Conservation (phyloP, 1,140 invertebrate genomes). For the Camponotus pennsylvanicus region DNA sequence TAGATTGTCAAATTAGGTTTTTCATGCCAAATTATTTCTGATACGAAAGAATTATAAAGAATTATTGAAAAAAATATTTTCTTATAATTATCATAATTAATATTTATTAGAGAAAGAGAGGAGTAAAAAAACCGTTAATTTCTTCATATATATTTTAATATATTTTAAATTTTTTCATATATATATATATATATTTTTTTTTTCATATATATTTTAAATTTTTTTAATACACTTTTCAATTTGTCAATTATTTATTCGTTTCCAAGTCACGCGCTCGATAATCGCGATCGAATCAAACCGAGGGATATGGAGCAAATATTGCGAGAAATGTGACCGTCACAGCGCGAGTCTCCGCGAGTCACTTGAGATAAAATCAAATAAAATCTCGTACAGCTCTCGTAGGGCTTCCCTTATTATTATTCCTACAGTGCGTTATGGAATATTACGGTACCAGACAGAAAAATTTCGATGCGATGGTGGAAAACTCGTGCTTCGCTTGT, state of each 20-base stretch:
- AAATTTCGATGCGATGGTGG: background rate
- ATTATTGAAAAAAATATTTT: background rate
- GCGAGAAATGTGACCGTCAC: background rate
- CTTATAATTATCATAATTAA: background rate
- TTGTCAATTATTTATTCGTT: background rate
- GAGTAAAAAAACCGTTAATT: background rate
- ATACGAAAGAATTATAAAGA: background rate
- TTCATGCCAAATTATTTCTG: too few species aligned
- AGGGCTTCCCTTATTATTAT: background rate
- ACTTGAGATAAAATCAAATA: background rate
- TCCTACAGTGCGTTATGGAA: background rate
- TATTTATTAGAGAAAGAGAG: background rate
- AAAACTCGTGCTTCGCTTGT: background rate
- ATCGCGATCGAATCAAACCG: background rate
- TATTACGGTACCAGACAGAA: background rate
- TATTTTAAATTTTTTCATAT: background rate
- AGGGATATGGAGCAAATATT: conserved; percentile 20
- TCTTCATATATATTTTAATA: background rate
- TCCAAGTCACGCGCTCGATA: conserved; percentile 16
- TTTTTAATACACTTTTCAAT: background rate
- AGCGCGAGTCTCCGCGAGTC: background rate
- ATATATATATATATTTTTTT: too few species aligned
- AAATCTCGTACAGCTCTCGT: background rate
- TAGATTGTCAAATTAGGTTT: background rate
- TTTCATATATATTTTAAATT: too few species aligned